These are phyloP conservation scores for Pollenia amentaria DNA, from an alignment of 2,888 invertebrate species.

Conservation along the genomic window DNA sequence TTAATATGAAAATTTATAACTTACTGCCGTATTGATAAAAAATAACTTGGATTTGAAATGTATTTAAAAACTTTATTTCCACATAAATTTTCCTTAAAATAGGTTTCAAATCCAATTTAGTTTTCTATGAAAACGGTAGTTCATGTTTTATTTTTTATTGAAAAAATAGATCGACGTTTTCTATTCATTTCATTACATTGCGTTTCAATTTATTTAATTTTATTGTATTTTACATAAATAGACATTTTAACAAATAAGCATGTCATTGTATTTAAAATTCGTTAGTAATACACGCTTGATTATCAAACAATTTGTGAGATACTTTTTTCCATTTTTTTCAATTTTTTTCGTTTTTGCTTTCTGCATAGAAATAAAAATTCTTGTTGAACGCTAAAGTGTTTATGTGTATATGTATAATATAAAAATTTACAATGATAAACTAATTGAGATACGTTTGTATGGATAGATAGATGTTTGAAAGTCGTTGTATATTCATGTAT, in stretches of 20 bases:
- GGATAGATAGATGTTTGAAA: constrained; percentile 35
- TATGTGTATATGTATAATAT: background rate
- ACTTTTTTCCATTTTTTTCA: constrained; percentile 38
- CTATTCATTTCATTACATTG: constrained; percentile 23
- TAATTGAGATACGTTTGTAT: constrained; percentile 25
- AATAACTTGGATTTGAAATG: too few species aligned
- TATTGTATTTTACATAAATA: constrained; percentile 66
- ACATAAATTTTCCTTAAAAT: too few species aligned
- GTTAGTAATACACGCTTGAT: constrained; percentile 71
- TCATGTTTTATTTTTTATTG: too few species aligned
- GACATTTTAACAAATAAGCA: constrained; percentile 69
- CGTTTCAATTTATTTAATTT: constrained; percentile 55
- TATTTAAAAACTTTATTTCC: too few species aligned
- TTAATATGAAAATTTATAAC: too few species aligned
- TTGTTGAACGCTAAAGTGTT: constrained; percentile 48
- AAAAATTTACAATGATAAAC: constrained; percentile 17
- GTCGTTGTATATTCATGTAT: constrained; percentile 44
- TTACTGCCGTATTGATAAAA: too few species aligned
- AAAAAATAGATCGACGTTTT: background rate
- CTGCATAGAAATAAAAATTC: too few species aligned
- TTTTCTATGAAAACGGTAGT: too few species aligned
- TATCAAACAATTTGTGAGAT: constrained; percentile 68
- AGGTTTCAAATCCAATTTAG: too few species aligned
- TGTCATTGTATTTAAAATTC: constrained; percentile 67
- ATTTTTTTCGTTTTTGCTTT: constrained; percentile 31